These are phyloP conservation scores for Rhingia rostrata DNA, from an alignment of 2,888 invertebrate species.

Conservation along the genomic window DNA sequence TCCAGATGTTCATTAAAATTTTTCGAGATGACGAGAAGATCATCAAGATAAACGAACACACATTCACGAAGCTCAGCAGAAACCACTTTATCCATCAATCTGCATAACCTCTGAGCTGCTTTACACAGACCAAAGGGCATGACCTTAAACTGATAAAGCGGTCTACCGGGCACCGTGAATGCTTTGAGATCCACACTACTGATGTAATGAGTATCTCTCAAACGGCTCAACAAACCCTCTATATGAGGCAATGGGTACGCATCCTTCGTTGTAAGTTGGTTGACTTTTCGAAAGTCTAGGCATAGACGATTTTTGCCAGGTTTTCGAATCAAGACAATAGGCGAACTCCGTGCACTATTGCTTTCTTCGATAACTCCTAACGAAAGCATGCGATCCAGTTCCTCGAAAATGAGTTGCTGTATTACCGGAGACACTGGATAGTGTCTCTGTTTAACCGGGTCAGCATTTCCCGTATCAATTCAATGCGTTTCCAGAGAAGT, in stretches of 20 bases:
- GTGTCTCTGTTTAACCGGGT: slow-evolving; percentile 69
- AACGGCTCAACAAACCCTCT: slow-evolving; percentile 75
- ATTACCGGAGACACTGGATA: slow-evolving; percentile 67
- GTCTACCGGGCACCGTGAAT: slow-evolving; percentile 60
- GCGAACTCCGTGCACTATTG: slow-evolving; percentile 64
- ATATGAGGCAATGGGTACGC: slow-evolving; percentile 60
- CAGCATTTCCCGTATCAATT: slow-evolving; percentile 62
- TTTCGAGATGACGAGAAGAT: slow-evolving; percentile 57
- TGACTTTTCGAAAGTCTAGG: slow-evolving; percentile 44
- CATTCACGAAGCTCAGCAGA: slow-evolving; percentile 36
- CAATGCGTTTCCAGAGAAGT: slow-evolving; percentile 49
- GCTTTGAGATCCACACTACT: slow-evolving; percentile 50
- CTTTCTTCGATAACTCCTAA: slow-evolving; percentile 77
- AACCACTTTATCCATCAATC: slow-evolving; percentile 57
- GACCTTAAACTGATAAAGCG: slow-evolving; percentile 61
- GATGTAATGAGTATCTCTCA: slow-evolving; percentile 25
- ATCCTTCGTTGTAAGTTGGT: slow-evolving; percentile 40
- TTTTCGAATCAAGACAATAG: slow-evolving; percentile 49
- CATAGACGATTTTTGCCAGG: slow-evolving; percentile 57
- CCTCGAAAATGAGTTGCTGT: slow-evolving; percentile 69
- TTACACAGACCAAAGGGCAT: slow-evolving; percentile 70
- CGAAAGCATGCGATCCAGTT: slow-evolving; percentile 78
- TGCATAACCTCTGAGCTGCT: slow-evolving; percentile 59
- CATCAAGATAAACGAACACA: slow-evolving; percentile 66
- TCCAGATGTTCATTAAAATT: slow-evolving; percentile 51